Evolutionary conservation across 2,113 vertebrate genomes (phyloP).

Genomic region (Macrotis lagotis): DNA sequence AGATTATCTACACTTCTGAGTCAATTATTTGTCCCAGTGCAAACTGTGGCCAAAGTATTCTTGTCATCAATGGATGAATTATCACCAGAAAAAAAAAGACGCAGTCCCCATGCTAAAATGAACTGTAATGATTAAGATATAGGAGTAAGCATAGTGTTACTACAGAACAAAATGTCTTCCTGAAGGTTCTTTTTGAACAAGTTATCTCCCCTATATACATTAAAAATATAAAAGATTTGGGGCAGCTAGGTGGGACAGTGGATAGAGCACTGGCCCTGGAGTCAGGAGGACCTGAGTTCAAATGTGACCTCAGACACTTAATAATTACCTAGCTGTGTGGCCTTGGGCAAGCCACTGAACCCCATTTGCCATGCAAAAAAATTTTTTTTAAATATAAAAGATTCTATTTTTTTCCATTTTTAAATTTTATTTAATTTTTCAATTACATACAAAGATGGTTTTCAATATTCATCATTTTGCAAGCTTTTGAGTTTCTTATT

Average conservation of each 20-base stretch:
- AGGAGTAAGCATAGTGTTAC: constrained; percentile 88
- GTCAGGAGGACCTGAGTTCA: not conserved
- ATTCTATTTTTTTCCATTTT: too few species aligned
- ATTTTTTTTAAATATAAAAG: too few species aligned
- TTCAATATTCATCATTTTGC: not conserved
- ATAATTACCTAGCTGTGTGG: too few species aligned
- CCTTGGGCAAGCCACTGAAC: not conserved
- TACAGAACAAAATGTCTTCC: not conserved
- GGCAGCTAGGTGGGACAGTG: not conserved
- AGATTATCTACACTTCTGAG: constrained; percentile 92
- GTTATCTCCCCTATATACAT: not conserved
- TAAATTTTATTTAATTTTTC: not conserved
- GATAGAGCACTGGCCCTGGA: not conserved
- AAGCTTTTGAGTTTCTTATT: not conserved
- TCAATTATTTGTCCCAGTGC: constrained; percentile 92
- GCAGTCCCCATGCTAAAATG: constrained; percentile 90
- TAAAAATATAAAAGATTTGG: not conserved
- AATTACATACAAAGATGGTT: not conserved
- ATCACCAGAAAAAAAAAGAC: constrained; percentile 89
- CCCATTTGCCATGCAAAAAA: too few species aligned
- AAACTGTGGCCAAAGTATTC: constrained; percentile 92
- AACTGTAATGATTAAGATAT: constrained; percentile 90
- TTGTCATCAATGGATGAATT: constrained; percentile 94
- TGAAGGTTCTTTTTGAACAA: not conserved
- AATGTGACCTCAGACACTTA: not conserved